A percentile compares a stretch with the other conserved stretches of the same genome.
Conservation (phyloP, 2,797 vertebrate species). For the Passerculus sandwichensis region DNA sequence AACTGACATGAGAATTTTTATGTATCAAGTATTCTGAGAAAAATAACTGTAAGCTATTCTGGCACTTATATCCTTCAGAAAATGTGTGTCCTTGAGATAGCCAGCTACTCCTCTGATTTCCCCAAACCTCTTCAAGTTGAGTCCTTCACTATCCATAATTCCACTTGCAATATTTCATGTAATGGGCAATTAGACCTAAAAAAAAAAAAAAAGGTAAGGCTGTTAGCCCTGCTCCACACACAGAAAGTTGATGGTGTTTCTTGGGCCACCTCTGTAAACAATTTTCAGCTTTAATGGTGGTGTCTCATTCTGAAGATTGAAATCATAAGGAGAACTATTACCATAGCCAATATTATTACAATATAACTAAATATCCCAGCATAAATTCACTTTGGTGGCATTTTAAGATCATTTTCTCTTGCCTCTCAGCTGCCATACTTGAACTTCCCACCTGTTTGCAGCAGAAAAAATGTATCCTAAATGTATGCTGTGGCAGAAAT, state of each 20-base stretch:
- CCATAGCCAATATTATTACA: constrained; percentile 15
- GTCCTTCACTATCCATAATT: not conserved
- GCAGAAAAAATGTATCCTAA: not conserved
- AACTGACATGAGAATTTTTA: constrained; percentile 35
- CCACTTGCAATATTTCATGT: constrained; percentile 26
- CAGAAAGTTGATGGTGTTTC: constrained; percentile 39
- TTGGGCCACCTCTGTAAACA: not conserved
- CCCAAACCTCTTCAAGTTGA: constrained; percentile 38
- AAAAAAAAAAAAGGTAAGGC: not conserved
- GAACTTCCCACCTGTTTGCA: not conserved
- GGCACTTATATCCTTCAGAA: not conserved
- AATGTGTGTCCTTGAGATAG: constrained; percentile 31
- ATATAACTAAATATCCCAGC: constrained; percentile 45
- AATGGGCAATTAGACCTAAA: constrained; percentile 4
- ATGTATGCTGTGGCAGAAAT: not conserved
- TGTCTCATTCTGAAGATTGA: constrained; percentile 48
- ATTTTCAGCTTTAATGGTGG: constrained; percentile 53
- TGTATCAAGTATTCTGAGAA: constrained; percentile 47
- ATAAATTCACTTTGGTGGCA: constrained; percentile 47
- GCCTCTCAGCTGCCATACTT: not conserved
- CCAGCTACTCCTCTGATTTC: constrained; percentile 49
- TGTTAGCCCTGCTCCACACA: not conserved
- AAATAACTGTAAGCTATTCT: constrained; percentile 50
- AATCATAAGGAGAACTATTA: constrained; percentile 44
- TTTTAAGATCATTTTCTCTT: constrained; percentile 49